These are phyloP conservation scores for Drosophila bipectinata DNA, from an alignment of 1,140 invertebrate species.

Conservation along the genomic window DNA sequence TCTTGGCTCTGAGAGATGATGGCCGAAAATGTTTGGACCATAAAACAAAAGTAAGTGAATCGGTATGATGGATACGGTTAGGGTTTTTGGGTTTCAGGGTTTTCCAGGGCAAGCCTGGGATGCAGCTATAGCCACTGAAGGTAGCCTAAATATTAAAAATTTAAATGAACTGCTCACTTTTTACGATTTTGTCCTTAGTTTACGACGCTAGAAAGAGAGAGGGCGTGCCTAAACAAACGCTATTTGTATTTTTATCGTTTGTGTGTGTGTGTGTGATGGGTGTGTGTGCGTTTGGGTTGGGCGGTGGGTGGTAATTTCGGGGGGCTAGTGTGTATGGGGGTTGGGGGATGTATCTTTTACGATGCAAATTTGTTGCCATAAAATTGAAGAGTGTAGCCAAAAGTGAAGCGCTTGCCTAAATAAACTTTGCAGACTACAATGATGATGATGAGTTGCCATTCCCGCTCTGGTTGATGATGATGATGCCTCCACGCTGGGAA, in stretches of 20 bases:
- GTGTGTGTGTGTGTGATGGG: slow-evolving; percentile 17
- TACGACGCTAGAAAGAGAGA: slow-evolving; percentile 47
- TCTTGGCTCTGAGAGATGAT: slow-evolving; percentile 30
- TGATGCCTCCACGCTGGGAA: slow-evolving; percentile 35
- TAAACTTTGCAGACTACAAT: slow-evolving; percentile 79
- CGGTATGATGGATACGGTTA: slow-evolving; percentile 48
- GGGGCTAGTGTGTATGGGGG: slow-evolving; percentile 43
- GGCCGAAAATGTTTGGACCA: slow-evolving; percentile 58
- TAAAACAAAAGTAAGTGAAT: slow-evolving; percentile 64
- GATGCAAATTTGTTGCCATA: slow-evolving; percentile 82
- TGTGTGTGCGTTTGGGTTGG: slow-evolving; percentile 9
- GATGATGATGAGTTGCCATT: slow-evolving; percentile 73
- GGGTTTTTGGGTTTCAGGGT: slow-evolving; percentile 23
- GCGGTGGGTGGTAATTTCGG: slow-evolving; percentile 18
- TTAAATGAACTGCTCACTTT: slow-evolving; percentile 81
- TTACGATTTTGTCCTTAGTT: slow-evolving; percentile 82
- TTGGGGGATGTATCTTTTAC: slow-evolving; percentile 70
- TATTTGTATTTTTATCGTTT: slow-evolving; percentile 78
- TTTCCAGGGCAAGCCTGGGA: too few species aligned
- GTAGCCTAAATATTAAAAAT: slow-evolving; percentile 79
- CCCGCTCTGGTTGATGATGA: slow-evolving; percentile 48
- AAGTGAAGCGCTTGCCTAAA: slow-evolving; percentile 69
- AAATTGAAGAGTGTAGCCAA: slow-evolving; percentile 78
- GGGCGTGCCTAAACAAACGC: slow-evolving; percentile 76
- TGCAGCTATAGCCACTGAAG: slow-evolving; percentile 17